These are phyloP conservation scores for Leptopilina myrica DNA, from an alignment of 2,888 invertebrate species.

Conservation along the genomic window DNA sequence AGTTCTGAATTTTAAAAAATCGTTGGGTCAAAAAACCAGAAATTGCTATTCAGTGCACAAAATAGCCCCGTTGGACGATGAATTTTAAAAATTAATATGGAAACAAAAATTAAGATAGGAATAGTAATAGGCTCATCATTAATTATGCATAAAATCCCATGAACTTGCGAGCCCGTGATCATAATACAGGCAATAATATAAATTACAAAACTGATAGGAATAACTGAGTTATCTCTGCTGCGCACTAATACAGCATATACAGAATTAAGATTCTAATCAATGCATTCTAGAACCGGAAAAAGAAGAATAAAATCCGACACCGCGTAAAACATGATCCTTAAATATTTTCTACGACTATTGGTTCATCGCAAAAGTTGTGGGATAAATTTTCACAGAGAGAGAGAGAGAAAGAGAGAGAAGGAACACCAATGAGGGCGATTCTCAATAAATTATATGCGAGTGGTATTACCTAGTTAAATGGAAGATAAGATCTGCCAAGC, in stretches of 20 bases:
- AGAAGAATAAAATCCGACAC: background rate
- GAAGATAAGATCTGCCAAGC: conserved; percentile 25
- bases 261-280: conserved; percentile 21
- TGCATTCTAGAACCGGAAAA: too few species aligned
- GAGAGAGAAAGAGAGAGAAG: background rate
- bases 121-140: too few species aligned
- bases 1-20: too few species aligned
- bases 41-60: too few species aligned
- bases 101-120: too few species aligned
- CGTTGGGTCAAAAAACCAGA: too few species aligned
- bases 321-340: conserved; percentile 6
- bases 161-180: too few species aligned
- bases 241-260: background rate
- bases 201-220: background rate
- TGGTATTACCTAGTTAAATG: conserved; percentile 37
- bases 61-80: too few species aligned
- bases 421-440: conserved; percentile 36
- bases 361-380: conserved; percentile 8
- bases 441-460: conserved; percentile 37
- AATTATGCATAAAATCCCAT: too few species aligned
- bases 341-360: background rate
- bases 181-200: background rate
- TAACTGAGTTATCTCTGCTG: background rate
- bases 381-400: conserved; percentile 18
- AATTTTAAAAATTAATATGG: too few species aligned